Percentiles rank a stretch among this genome's conserved stretches.
phyloP scores from a whole-genome alignment of 2,888 invertebrate genomes.

The Teleogryllus oceanicus region DNA sequence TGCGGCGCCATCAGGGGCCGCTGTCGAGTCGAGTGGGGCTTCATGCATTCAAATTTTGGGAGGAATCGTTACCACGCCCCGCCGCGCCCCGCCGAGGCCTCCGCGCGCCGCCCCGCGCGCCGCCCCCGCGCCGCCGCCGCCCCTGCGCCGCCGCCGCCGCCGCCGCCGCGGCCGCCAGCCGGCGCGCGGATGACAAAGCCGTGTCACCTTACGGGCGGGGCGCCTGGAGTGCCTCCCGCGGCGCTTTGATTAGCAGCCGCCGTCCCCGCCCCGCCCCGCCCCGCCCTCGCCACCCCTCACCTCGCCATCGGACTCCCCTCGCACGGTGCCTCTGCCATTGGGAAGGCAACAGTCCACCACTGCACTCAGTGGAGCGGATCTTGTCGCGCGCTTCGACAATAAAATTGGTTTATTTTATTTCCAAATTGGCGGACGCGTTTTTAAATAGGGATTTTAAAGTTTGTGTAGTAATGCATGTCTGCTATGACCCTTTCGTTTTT shows the following conservation, averaged over 20 bases:
- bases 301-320: not conserved
- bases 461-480: too few species aligned
- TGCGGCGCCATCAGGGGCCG: conserved; percentile 20
- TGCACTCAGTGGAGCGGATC: not conserved
- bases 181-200: conserved; percentile 35
- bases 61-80: conserved; percentile 33
- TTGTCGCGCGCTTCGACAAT: too few species aligned
- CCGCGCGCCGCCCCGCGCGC: conserved; percentile 19
- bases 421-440: too few species aligned
- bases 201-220: conserved; percentile 32
- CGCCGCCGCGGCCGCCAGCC: conserved; percentile 20
- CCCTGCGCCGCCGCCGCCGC: conserved; percentile 18
- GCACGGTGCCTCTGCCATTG: not conserved
- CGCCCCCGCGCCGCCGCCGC: conserved; percentile 32
- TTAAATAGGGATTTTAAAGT: not conserved
- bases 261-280: not conserved
- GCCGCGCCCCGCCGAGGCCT: conserved; percentile 23
- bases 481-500: too few species aligned
- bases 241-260: not conserved
- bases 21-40: conserved; percentile 30
- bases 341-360: not conserved
- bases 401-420: too few species aligned
- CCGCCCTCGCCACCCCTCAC: not conserved
- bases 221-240: not conserved
- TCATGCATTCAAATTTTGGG: conserved; percentile 37